Conservation (phyloP, 2,888 invertebrate species). For the Macaria notata region DNA sequence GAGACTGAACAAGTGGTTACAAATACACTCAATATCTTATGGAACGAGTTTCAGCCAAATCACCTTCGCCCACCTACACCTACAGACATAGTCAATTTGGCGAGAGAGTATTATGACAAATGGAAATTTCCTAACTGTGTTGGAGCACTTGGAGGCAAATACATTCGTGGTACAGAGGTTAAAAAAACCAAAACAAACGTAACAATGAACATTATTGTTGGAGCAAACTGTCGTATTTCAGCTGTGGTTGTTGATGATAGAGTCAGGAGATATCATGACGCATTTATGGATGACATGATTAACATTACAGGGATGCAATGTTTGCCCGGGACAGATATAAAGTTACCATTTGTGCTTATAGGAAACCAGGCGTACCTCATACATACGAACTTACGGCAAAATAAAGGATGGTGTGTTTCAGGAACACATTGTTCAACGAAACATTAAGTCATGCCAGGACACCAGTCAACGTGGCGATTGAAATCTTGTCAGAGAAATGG, state of each 20-base stretch:
- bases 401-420: too few relatives aligned
- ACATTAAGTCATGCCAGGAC: slow-evolving; percentile 29
- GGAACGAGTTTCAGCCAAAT: slow-evolving; percentile 11
- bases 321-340: slow-evolving; percentile 27
- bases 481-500: slow-evolving; percentile 40
- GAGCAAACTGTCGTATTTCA: slow-evolving; percentile 26
- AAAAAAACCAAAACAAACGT: not conserved
- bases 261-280: slow-evolving; percentile 11
- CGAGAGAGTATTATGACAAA: slow-evolving; percentile 21
- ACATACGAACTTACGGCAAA: slow-evolving; percentile 26
- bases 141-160: slow-evolving; percentile 32
- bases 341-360: slow-evolving; percentile 31
- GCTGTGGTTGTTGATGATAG: slow-evolving; percentile 13
- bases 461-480: slow-evolving; percentile 33
- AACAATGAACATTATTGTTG: slow-evolving; percentile 22
- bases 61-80: slow-evolving; percentile 19
- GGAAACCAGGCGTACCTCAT: slow-evolving; percentile 36
- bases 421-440: slow-evolving; percentile 24
- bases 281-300: slow-evolving; percentile 18
- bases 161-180: slow-evolving; percentile 9
- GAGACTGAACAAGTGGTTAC: slow-evolving; percentile 19
- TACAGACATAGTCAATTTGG: slow-evolving; percentile 11
- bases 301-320: slow-evolving; percentile 21
- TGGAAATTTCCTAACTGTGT: slow-evolving; percentile 32
- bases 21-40: slow-evolving; percentile 19